Conservation (phyloP, 2,888 invertebrate genomes). For the Malthinus seriepunctatus region DNA sequence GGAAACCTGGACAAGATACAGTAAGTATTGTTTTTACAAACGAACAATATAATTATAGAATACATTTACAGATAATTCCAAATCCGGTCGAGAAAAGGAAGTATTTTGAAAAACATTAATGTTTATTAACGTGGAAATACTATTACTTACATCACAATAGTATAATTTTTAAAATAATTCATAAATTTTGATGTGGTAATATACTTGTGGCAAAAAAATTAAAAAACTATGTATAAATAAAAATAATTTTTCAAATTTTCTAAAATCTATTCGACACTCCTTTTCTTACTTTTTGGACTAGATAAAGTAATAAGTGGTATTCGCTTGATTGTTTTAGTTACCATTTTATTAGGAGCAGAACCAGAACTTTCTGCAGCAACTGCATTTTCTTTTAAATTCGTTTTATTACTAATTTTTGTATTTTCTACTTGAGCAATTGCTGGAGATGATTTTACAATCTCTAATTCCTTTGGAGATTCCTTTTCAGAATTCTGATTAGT, state of each 20-base stretch:
- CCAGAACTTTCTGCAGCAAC: background rate
- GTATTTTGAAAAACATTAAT: conserved; percentile 71
- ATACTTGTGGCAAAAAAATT: no score
- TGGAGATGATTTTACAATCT: background rate
- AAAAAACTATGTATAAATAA: background rate
- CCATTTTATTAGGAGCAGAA: conserved; percentile 14
- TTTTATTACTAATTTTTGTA: conserved; percentile 26
- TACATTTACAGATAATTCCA: conserved; percentile 71
- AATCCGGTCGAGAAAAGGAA: conserved; percentile 80
- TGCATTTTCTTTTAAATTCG: background rate
- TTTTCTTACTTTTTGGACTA: conserved; percentile 72
- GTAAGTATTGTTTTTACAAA: conserved; percentile 58
- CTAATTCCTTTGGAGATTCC: conserved; percentile 34
- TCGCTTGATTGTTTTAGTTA: conserved; percentile 65
- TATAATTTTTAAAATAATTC: background rate
- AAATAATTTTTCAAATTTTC: conserved; percentile 18
- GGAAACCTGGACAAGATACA: conserved; percentile 93
- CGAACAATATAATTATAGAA: background rate
- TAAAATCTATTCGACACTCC: conserved; percentile 13
- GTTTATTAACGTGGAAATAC: no score
- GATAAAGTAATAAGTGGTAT: conserved; percentile 77
- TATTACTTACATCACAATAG: conserved; percentile 20
- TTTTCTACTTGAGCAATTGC: conserved; percentile 23
- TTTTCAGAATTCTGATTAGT: background rate
- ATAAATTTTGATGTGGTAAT: no score